Evolutionary conservation across 1,140 invertebrate genomes (phyloP), one percentile per base, ranked within the genome.

Genomic region (Halotydeus destructor): DNA sequence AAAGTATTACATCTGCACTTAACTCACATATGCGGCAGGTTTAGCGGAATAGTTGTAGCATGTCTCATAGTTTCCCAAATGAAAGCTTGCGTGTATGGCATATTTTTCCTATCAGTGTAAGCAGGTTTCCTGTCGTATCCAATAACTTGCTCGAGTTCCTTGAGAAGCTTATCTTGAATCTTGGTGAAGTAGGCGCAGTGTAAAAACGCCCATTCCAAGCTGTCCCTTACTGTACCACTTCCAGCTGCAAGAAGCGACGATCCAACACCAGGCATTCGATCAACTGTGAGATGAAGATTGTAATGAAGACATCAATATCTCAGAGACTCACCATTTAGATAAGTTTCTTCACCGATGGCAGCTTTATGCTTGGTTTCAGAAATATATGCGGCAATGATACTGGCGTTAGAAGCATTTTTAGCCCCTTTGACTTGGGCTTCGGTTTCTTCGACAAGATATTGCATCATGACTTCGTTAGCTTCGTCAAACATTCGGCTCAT

Each of bases 151-250:
- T 53, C 49, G 21, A 62, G 55, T 43, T 62, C 56, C 19, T 50
- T 30, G 8, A 50, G 44, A 1, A 57, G 36, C 44, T 51, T 53
- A 27, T 42, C 24, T 36, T 61, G 59, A 6, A 57, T 47, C n/a
- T 58, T 43, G 14, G 52, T 54, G 71, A 56, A 45, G 12, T 41
- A 37, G 0, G 52, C 48, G 26, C 58, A 44, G 19, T 52, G 50
- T 3, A 58, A 31, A 23, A 59, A 24, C 1, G 46, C 39, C 60
- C 60, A 62, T 9, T 32, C 41, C 5, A 61, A 33, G 4, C 56
- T 55, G 1, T 53, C 53, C 1, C 50, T 25, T 3, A 55, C 57
- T 4, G 60, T 62, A 37, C 62, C 60, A 5, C 45, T 54, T 14
- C 56, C 57, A 14, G 51, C 57, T n/a, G 47, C 38, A 12, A 55